A percentile compares a stretch with the other conserved stretches of the same genome.
These are phyloP conservation scores for Yasuhikotakia modesta DNA, from an alignment of 2,797 vertebrate species.

Conservation along the genomic window DNA sequence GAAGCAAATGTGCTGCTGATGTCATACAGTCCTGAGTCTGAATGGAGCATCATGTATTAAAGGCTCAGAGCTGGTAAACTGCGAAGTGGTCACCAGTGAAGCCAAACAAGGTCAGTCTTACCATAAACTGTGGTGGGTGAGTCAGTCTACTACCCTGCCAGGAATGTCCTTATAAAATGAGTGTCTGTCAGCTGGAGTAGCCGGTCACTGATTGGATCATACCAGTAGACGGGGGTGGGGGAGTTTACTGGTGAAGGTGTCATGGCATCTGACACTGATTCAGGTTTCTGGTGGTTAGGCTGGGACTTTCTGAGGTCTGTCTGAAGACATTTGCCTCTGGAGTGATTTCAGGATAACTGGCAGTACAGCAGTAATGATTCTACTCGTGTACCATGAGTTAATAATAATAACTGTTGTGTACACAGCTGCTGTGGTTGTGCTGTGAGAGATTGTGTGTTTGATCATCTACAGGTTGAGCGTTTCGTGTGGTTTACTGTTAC, in stretches of 20 bases:
- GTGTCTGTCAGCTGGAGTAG: constrained; percentile 2
- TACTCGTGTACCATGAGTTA: no score
- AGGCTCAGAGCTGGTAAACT: not conserved
- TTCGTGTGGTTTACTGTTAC: not conserved
- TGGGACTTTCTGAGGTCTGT: constrained; percentile 40
- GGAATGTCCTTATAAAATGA: constrained; percentile 24
- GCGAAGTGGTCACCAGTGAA: constrained; percentile 6
- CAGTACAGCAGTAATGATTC: no score
- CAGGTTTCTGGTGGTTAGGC: constrained; percentile 22
- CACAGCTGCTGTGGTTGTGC: not conserved
- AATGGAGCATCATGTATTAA: not conserved
- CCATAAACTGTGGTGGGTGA: constrained; percentile 38
- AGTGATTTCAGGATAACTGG: not conserved
- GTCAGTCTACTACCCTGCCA: not conserved
- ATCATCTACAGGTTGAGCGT: not conserved
- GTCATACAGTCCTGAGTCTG: not conserved
- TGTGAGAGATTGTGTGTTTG: not conserved
- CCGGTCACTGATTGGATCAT: constrained; percentile 2
- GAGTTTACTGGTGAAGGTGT: constrained; percentile 14
- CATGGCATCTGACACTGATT: constrained; percentile 26
- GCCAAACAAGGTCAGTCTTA: constrained; percentile 25
- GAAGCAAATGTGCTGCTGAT: not conserved
- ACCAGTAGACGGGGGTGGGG: not conserved
- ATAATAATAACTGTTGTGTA: no score
- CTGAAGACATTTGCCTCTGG: constrained; percentile 3